These are phyloP conservation scores for Neogobius melanostomus DNA, from an alignment of 2,113 vertebrate species.

Conservation along the genomic window DNA sequence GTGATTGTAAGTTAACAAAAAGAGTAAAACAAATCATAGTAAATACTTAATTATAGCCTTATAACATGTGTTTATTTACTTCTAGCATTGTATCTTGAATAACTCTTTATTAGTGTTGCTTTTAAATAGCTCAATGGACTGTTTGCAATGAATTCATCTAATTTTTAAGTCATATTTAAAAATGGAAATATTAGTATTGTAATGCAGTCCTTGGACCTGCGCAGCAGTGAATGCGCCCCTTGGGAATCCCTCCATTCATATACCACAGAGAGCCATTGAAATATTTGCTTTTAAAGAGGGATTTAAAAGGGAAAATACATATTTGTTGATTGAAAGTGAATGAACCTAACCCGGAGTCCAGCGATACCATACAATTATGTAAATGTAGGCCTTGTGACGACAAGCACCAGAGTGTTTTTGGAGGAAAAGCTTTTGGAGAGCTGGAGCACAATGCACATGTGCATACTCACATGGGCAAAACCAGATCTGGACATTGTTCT, in stretches of 20 bases:
- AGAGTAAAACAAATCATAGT: neutral
- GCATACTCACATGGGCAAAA: slow-evolving; percentile 48
- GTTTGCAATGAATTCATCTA: neutral
- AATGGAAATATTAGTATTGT: slow-evolving; percentile 11
- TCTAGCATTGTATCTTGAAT: neutral
- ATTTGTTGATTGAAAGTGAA: slow-evolving; percentile 66
- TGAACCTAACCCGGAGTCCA: slow-evolving; percentile 61
- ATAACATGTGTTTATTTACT: neutral
- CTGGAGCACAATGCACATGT: slow-evolving; percentile 31
- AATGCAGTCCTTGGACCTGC: slow-evolving; percentile 12
- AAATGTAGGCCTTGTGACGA: slow-evolving; percentile 63
- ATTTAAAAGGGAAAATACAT: slow-evolving; percentile 56
- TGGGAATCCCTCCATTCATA: slow-evolving; percentile 35
- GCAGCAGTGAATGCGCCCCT: slow-evolving; percentile 13
- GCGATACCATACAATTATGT: slow-evolving; percentile 76
- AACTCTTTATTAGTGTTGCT: neutral
- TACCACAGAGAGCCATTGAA: slow-evolving; percentile 43
- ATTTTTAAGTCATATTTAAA: neutral
- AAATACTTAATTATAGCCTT: neutral
- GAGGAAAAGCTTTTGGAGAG: slow-evolving; percentile 32
- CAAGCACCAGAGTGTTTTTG: slow-evolving; percentile 48
- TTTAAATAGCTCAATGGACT: neutral
- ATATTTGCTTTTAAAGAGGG: slow-evolving; percentile 39
- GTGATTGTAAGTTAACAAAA: neutral
- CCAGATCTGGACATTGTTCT: slow-evolving; percentile 59